These are phyloP conservation scores for Microcebus jonahi DNA, from an alignment of 2,113 vertebrate genomes.

Conservation along the genomic window DNA sequence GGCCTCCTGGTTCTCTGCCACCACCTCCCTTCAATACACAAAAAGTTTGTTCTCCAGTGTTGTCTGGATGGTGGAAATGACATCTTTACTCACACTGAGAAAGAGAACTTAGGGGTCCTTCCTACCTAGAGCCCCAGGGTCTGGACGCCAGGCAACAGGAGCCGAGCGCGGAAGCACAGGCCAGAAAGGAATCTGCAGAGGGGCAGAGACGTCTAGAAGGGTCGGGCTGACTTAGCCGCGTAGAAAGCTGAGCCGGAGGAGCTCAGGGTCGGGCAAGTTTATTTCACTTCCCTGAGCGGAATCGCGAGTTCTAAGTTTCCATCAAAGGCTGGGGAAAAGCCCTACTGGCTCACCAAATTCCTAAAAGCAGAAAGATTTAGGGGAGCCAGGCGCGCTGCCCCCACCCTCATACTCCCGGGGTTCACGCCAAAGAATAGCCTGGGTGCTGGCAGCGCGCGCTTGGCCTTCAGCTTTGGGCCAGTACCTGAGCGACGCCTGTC, in stretches of 20 bases:
- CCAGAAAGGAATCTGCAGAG: background rate
- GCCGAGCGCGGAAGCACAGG: fast-evolving
- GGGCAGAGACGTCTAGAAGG: background rate
- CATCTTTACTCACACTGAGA: background rate
- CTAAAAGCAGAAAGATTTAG: background rate
- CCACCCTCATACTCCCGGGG: background rate
- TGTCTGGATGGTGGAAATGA: background rate
- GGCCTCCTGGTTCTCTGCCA: background rate
- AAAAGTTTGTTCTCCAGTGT: background rate
- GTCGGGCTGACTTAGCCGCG: fast-evolving
- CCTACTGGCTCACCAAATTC: background rate
- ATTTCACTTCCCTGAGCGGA: background rate
- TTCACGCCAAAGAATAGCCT: fast-evolving
- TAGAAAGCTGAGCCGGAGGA: no score
- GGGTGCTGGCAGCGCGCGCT: fast-evolving
- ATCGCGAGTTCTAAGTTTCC: background rate
- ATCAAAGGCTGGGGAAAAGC: background rate
- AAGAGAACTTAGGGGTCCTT: background rate
- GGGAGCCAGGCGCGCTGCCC: fast-evolving
- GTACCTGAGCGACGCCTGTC: fast-evolving
- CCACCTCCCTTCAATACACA: background rate
- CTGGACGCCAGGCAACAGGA: background rate
- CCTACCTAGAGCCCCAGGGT: background rate
- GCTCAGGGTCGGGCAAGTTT: background rate
- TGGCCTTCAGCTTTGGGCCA: background rate